Conservation (phyloP, 2,888 invertebrate species). For the Patella depressa region DNA sequence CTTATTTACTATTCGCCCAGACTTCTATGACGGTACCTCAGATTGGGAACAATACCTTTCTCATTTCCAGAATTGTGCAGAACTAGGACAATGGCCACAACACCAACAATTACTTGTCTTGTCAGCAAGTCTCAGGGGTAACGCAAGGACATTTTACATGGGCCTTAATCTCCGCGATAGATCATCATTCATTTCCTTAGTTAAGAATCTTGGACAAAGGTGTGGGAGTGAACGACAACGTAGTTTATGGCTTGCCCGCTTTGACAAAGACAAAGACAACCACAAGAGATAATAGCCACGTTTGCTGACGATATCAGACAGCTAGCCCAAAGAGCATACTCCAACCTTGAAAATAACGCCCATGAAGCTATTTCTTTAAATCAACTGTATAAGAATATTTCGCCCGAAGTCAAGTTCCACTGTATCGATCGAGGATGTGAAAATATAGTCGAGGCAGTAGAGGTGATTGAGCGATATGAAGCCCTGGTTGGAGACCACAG, state of each 20-base stretch:
- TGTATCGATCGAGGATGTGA: constrained; percentile 18
- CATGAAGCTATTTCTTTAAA: constrained; percentile 8
- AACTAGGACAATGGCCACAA: background rate
- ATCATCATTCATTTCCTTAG: too few species aligned
- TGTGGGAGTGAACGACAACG: background rate
- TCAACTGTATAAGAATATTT: constrained; percentile 13
- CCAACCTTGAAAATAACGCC: background rate
- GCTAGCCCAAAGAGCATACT: background rate
- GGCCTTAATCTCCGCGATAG: too few species aligned
- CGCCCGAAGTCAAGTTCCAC: constrained; percentile 8
- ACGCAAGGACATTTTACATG: too few species aligned
- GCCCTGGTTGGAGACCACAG: constrained; percentile 1
- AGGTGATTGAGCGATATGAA: constrained; percentile 16
- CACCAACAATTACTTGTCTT: too few species aligned
- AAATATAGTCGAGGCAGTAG: constrained; percentile 7
- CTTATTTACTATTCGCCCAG: background rate
- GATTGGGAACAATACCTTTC: background rate
- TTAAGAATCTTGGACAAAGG: too few species aligned
- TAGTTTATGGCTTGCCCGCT: constrained; percentile 5
- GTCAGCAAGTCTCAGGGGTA: too few species aligned
- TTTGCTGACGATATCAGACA: background rate
- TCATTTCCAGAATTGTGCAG: background rate
- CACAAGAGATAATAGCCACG: background rate
- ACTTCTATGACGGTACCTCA: background rate
- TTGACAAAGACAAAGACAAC: constrained; percentile 12